phyloP scores from a whole-genome alignment of 2,113 vertebrate genomes.

The Sardina pilchardus region DNA sequence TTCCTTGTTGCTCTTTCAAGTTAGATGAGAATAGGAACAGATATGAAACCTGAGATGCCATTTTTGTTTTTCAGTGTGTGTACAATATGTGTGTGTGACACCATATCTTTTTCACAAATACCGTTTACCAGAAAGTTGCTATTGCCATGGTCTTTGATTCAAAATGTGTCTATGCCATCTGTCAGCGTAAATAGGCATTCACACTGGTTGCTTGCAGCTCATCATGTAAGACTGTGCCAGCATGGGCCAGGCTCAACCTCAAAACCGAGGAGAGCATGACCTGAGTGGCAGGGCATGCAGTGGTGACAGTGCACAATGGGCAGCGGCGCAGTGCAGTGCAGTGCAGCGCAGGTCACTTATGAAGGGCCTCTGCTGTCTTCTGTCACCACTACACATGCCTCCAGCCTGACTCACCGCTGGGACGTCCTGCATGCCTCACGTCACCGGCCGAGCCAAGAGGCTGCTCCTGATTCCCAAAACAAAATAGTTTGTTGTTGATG shows the following conservation, averaged over 20 bases:
- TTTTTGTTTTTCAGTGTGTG: no score
- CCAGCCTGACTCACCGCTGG: background rate
- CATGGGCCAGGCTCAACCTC: background rate
- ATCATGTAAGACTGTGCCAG: background rate
- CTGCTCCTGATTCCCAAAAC: background rate
- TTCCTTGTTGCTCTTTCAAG: background rate
- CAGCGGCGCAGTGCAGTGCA: no score
- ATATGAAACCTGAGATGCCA: background rate
- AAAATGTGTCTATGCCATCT: background rate
- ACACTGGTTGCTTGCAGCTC: background rate
- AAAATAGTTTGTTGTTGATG: background rate
- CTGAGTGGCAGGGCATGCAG: background rate
- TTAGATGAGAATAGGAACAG: background rate
- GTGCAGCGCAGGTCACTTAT: background rate
- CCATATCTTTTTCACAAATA: no score
- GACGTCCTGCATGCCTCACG: background rate
- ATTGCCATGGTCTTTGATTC: background rate
- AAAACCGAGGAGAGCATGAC: background rate
- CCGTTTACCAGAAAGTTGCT: no score
- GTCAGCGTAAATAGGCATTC: background rate
- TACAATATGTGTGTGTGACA: no score
- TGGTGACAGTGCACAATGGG: background rate
- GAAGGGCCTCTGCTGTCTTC: background rate
- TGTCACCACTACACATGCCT: constrained; percentile 3
- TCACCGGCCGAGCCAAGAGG: background rate